phyloP scores from a whole-genome alignment of 1,140 invertebrate genomes.

The Anoplophora glabripennis region DNA sequence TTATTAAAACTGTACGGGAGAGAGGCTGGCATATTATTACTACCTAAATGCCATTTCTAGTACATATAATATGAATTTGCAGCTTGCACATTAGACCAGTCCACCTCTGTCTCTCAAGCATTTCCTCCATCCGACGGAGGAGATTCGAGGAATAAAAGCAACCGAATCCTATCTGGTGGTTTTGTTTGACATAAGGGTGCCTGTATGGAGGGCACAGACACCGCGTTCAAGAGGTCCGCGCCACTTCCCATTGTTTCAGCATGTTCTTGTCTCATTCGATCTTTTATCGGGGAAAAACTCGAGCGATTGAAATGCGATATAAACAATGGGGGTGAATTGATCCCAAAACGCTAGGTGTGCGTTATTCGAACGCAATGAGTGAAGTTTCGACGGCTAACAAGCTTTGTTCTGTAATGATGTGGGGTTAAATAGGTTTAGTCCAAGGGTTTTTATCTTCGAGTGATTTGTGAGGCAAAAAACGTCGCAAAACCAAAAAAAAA shows the following conservation, averaged over 20 bases:
- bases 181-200: conserved; percentile 27
- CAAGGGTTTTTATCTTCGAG: too few relatives aligned
- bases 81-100: too few relatives aligned
- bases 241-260: conserved; percentile 39
- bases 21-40: too few relatives aligned
- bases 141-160: conserved; percentile 21
- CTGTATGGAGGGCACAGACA: conserved; percentile 26
- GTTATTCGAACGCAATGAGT: background rate
- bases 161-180: conserved; percentile 26
- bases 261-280: conserved; percentile 39
- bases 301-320: conserved; percentile 37
- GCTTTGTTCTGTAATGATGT: too few relatives aligned
- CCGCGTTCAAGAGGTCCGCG: conserved; percentile 29
- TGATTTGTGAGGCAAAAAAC: too few relatives aligned
- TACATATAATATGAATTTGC: too few relatives aligned
- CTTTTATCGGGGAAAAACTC: conserved; percentile 34
- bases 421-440: too few relatives aligned
- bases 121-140: background rate
- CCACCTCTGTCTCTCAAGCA: too few relatives aligned
- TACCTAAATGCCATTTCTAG: too few relatives aligned
- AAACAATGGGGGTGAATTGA: conserved; percentile 30
- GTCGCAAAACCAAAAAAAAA: too few relatives aligned
- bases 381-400: too few relatives aligned
- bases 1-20: too few relatives aligned
- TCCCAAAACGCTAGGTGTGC: conserved; percentile 17